These are phyloP conservation scores for Cyrtonyx montezumae DNA, from an alignment of 2,113 vertebrate genomes.

Conservation along the genomic window DNA sequence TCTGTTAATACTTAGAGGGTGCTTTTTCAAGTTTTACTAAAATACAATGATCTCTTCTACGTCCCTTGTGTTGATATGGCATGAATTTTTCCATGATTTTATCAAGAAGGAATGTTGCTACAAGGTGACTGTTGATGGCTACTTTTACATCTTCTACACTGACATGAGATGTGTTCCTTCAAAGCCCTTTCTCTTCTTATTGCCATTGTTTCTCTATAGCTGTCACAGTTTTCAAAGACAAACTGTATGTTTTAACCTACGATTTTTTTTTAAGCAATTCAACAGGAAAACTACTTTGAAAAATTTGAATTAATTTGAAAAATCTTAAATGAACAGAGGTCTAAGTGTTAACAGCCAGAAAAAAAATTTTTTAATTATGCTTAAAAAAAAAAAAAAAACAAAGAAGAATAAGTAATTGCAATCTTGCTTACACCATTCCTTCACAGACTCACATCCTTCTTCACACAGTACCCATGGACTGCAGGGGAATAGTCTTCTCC, in stretches of 20 bases:
- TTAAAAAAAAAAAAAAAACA: background rate
- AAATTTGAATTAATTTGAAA: too few relatives aligned
- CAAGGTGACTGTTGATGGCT: background rate
- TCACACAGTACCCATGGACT: background rate
- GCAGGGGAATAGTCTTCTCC: background rate
- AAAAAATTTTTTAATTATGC: background rate
- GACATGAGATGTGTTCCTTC: background rate
- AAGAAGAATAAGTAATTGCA: background rate
- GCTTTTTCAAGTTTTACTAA: background rate
- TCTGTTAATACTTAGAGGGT: background rate
- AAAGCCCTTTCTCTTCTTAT: conserved; percentile 9
- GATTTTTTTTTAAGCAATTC: background rate
- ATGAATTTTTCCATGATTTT: background rate
- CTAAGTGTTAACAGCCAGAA: background rate
- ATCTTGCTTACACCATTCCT: background rate
- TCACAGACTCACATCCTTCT: too few relatives aligned
- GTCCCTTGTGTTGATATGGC: background rate
- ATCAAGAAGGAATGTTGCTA: background rate
- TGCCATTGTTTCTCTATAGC: background rate
- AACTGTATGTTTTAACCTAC: background rate
- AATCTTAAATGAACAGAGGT: background rate
- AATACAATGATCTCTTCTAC: background rate
- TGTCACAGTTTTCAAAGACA: background rate
- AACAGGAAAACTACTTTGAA: background rate
- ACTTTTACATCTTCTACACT: background rate